Base-by-base conservation (phyloP, 2,113 vertebrate species). In the Zapornia atra region DNA sequence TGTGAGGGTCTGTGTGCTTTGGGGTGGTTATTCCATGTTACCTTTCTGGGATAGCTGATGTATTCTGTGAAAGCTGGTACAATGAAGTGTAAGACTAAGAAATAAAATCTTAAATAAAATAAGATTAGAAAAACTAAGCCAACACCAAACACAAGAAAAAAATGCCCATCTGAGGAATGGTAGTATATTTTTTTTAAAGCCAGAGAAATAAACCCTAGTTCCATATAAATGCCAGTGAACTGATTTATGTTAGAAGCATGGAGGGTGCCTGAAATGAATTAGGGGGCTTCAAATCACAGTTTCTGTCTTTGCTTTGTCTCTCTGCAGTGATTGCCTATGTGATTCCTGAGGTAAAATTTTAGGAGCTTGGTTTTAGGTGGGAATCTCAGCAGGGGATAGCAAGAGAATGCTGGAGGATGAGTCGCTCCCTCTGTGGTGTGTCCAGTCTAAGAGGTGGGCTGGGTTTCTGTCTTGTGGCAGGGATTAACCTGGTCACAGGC, bases 311-410 rank as follows among this genome's bases (percentile, higher is more conserved):
- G 64, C 57, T 81, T 25, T 54, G 57, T 57, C 5, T 20, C 17
- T 46, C 36, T 20, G 18, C 14, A 0, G 42, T 14, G 75, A 14
- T 29, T 31, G 48, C 3, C 1, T 68, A 28, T 5, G 0, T 14
- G 2, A 22, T 63, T 42, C 75, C 48, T 2, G 2, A 12, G 50
- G 79, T 36, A 63, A 9, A n/a, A 36, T 26, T 57, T 14, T 7
- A 38, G 25, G 63, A 66, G 29, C 33, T 50, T 51, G 51, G 40
- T 11, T 20, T 40, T 29, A 50, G 59, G 69, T 64, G 63, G 46
- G 3, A 15, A 9, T 8, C 48, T 68, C n/a, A 7, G 80, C 8
- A 31, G 54, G 59, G 29, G n/a, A 9, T 1, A 73, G 66, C n/a
- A 19, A 6, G 57, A 61, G 29, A 81, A 14, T 11, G 50, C 50